phyloP scores from a whole-genome alignment of 2,888 invertebrate genomes.

The Amiota mariae region DNA sequence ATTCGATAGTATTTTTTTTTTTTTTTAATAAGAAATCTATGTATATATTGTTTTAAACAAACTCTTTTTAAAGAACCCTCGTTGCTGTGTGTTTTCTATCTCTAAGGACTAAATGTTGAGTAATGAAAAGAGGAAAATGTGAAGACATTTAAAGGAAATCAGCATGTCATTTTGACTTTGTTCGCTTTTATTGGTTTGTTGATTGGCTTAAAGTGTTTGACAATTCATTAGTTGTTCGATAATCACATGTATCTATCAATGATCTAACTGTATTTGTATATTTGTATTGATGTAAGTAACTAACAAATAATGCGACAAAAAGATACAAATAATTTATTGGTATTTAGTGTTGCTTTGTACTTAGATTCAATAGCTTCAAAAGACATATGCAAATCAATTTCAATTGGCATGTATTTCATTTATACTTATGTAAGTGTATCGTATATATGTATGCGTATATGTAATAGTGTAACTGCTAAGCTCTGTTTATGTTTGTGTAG shows the following conservation, averaged over 20 bases:
- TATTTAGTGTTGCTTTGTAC: no score
- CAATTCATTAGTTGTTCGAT: constrained; percentile 58
- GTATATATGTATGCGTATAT: neutral
- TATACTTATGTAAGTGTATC: no score
- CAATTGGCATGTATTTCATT: constrained; percentile 1
- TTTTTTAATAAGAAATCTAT: no score
- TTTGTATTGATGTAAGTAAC: constrained; percentile 7
- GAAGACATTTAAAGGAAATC: neutral
- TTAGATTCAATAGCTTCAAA: neutral
- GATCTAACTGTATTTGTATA: constrained; percentile 24
- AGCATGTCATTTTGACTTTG: constrained; percentile 24
- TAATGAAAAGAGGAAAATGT: neutral
- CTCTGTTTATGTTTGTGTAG: constrained; percentile 36
- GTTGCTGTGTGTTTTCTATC: no score
- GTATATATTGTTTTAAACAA: no score
- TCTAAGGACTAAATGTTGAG: no score
- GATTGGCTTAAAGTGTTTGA: constrained; percentile 67
- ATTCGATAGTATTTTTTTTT: no score
- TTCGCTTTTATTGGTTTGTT: constrained; percentile 48
- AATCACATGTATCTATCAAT: no score
- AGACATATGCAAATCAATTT: constrained; percentile 21
- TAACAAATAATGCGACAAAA: no score
- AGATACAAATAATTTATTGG: no score
- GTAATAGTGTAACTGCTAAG: neutral
- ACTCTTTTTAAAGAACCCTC: no score